Evolutionary conservation across 2,888 invertebrate genomes (phyloP).

Genomic region (Macrophya annulata): DNA sequence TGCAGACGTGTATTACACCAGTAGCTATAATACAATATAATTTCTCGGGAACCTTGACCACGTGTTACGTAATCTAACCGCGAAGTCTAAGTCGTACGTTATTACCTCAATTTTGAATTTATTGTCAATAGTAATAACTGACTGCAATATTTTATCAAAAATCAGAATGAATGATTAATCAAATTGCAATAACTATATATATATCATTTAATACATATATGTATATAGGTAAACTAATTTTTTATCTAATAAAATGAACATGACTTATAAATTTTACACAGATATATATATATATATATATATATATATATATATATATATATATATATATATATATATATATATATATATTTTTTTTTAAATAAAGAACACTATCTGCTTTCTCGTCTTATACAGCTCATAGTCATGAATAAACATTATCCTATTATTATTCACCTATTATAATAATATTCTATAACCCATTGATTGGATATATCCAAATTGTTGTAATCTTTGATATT

Average conservation of each 20-base stretch:
- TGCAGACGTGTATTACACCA: background rate
- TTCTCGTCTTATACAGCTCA: no score
- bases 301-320: background rate
- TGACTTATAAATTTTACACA: background rate
- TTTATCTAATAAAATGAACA: background rate
- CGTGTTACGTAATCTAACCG: background rate
- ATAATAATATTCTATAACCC: no score
- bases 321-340: no score
- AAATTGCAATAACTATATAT: background rate
- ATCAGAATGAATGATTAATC: background rate
- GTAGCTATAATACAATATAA: background rate
- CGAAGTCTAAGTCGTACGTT: background rate
- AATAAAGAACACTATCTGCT: no score
- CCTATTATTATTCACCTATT: no score
- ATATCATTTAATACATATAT: background rate
- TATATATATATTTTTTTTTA: no score
- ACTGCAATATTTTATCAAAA: background rate
- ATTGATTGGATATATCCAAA: background rate
- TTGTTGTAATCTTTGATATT: background rate
- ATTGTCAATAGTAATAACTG: background rate
- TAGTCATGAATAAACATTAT: no score
- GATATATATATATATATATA: background rate
- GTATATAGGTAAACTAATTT: background rate
- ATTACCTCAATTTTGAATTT: background rate
- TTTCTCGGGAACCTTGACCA: conserved; percentile 2